A percentile compares a stretch with the other conserved stretches of the same genome.
Conservation (phyloP, 2,113 vertebrate genomes). For the Oreochromis aureus region DNA sequence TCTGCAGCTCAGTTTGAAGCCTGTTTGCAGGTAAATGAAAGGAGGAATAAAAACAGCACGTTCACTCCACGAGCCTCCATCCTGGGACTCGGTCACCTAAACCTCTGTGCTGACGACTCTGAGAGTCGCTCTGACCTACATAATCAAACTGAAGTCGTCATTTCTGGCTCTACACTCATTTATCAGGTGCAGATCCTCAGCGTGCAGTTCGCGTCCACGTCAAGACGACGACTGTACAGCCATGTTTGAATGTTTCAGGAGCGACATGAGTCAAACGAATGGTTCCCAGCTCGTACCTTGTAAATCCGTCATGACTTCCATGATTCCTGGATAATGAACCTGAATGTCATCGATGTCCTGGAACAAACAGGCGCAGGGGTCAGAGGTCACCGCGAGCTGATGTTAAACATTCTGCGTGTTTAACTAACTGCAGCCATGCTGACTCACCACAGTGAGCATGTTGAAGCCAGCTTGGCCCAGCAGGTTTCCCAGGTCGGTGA, state of each 20-base stretch:
- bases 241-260: neutral
- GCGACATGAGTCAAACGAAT: neutral
- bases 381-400: neutral
- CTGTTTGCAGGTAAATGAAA: neutral
- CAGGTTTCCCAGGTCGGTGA: conserved; percentile 87
- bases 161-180: neutral
- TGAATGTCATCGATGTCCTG: conserved; percentile 92
- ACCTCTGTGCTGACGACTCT: neutral
- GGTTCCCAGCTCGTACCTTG: conserved; percentile 75
- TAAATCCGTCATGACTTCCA: conserved; percentile 88
- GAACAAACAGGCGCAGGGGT: neutral
- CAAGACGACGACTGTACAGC: neutral
- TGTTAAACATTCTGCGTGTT: neutral
- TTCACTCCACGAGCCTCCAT: neutral
- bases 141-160: neutral
- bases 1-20: neutral
- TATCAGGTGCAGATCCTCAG: neutral
- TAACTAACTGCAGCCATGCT: fast-evolving
- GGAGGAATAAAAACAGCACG: neutral
- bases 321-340: conserved; percentile 88
- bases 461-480: conserved; percentile 87
- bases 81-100: neutral
- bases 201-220: fast-evolving
- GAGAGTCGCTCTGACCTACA: neutral
- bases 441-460: conserved; percentile 84